Evolutionary conservation across 2,888 invertebrate species (phyloP).

Genomic region (Acheta domesticus): DNA sequence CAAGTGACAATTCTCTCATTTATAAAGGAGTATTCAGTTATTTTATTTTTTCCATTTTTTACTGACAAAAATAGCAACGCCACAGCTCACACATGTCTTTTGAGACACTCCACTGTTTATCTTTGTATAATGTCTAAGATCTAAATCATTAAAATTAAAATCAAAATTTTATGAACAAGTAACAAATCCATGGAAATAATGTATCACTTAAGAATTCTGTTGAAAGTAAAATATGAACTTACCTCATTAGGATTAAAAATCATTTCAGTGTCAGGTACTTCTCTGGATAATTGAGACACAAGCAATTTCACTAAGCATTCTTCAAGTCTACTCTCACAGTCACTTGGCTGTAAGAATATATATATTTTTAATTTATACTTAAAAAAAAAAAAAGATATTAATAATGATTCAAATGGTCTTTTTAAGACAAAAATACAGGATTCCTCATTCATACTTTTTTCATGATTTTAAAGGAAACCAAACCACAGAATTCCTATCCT

Average conservation of each 20-base stretch:
- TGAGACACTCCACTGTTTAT: too few relatives aligned
- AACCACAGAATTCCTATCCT: constrained; percentile 35
- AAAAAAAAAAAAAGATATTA: neutral
- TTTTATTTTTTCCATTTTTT: too few relatives aligned
- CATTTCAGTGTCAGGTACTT: constrained; percentile 51
- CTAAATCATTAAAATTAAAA: too few relatives aligned
- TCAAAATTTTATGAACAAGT: too few relatives aligned
- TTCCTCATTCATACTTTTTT: neutral
- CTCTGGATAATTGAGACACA: constrained; percentile 59
- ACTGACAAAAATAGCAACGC: too few relatives aligned
- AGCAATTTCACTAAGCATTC: constrained; percentile 68
- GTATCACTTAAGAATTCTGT: too few relatives aligned
- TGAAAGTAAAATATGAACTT: neutral
- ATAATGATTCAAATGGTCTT: neutral
- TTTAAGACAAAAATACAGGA: neutral
- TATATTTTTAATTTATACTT: neutral
- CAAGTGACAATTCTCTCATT: too few relatives aligned
- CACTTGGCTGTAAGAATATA: constrained; percentile 44
- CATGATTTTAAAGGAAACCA: neutral
- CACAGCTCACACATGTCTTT: too few relatives aligned
- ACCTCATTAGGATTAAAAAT: constrained; percentile 70
- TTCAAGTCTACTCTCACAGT: constrained; percentile 54
- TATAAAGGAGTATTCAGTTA: too few relatives aligned
- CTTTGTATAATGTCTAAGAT: too few relatives aligned
- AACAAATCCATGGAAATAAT: too few relatives aligned